Base-by-base conservation (phyloP, 2,888 invertebrate genomes). In the Diaprepes abbreviatus region DNA sequence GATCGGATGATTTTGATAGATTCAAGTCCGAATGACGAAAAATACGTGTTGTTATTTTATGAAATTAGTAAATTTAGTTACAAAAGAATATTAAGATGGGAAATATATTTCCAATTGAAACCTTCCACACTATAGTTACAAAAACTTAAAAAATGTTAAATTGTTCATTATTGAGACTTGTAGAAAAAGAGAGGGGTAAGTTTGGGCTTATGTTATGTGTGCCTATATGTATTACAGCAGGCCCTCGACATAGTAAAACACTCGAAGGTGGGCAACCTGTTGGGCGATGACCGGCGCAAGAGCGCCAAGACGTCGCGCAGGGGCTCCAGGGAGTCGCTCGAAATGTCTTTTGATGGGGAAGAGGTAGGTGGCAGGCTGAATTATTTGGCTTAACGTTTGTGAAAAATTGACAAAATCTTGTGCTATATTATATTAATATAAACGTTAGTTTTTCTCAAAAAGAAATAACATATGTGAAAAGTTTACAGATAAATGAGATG, bases 241-340 rank as follows among this genome's bases (percentile, higher is more conserved):
- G 95, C 95, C 74, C 88, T 96, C 87, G 96, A 96, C 88, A 91
- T 95, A 82, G 95, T 95, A 82, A 95, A 95, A 86, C 95, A 95
- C 87, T 92, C 95, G 66, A 94, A 96, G 82, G 92, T 93, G 78
- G 90, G 89, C 74, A 91, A 91, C 83, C 87, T 92, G 75, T 85
- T 93, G 77, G 89, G 89, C 66, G 89, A 88, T 77, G 86, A 86
- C 66, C 80, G 86, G 68, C 85, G 87, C 71, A 86, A 86, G 63
- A 75, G 78, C 50, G 79, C 78, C 54, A 90, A 91, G 69, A 89
- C 90, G 78, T 89, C 88, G 67, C 88, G 92, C 71, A 88, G 91
- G 76, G 91, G 90, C 74, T 90, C 90, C 74, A 87, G 91, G 75
- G 93, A 93, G 83, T 88, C 90, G 70, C 84, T 91, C 77, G 93